These are phyloP conservation scores for Calephelis perditalis DNA, from an alignment of 2,888 invertebrate genomes.

Conservation along the genomic window DNA sequence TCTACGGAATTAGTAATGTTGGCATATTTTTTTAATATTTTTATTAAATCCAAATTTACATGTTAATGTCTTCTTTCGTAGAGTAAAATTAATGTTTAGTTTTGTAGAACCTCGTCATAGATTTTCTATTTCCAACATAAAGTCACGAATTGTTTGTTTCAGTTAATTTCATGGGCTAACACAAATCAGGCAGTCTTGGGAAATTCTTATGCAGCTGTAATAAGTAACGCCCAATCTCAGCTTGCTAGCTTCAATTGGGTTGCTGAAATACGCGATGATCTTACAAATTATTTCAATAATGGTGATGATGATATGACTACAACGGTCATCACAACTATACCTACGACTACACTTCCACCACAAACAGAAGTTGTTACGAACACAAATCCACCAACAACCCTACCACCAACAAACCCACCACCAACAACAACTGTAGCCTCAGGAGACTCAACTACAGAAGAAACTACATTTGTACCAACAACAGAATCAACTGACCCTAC, in stretches of 20 bases:
- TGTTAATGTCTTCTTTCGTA: neutral
- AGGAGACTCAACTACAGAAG: neutral
- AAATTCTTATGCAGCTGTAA: constrained; percentile 32
- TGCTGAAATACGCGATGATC: constrained; percentile 34
- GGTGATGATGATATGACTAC: constrained; percentile 32
- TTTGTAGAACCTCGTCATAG: no score
- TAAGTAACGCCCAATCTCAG: constrained; percentile 35
- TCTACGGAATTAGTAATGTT: no score
- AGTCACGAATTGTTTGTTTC: constrained; percentile 23
- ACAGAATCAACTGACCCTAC: neutral
- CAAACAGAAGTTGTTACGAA: neutral
- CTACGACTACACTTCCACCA: neutral
- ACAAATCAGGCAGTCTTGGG: constrained; percentile 37
- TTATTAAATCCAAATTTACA: neutral
- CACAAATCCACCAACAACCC: neutral
- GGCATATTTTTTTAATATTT: neutral
- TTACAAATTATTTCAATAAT: constrained; percentile 42
- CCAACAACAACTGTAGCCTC: neutral
- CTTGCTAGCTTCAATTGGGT: constrained; percentile 45
- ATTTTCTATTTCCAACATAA: no score
- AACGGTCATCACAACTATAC: no score
- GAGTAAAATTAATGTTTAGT: no score
- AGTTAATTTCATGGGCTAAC: constrained; percentile 57
- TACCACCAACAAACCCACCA: no score
- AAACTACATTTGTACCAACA: neutral